phyloP scores from a whole-genome alignment of 1,140 invertebrate species.

The Drosophila subpulchrella region DNA sequence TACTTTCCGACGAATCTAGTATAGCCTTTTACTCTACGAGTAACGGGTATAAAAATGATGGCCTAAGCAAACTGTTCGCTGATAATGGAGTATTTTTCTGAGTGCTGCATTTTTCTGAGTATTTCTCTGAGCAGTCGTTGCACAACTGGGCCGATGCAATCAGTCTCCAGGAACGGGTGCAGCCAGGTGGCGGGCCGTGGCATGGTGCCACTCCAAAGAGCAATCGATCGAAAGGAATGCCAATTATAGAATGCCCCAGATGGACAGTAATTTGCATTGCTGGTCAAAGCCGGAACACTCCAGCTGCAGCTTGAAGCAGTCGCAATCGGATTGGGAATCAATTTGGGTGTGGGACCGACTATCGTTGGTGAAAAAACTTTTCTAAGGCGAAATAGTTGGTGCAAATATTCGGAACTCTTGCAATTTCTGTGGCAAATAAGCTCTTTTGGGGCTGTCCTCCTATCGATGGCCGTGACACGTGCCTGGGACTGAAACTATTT shows the following conservation, averaged over 20 bases:
- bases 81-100: background rate
- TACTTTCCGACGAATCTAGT: no score
- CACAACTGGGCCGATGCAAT: background rate
- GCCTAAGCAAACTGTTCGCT: no score
- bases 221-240: constrained; percentile 33
- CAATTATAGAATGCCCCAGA: constrained; percentile 28
- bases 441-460: background rate
- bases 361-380: background rate
- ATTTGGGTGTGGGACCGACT: background rate
- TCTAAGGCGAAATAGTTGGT: constrained; percentile 34
- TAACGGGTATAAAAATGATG: no score
- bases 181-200: background rate
- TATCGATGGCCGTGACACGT: constrained; percentile 2
- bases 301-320: background rate
- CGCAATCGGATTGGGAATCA: constrained; percentile 11
- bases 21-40: no score
- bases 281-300: constrained; percentile 2
- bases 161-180: background rate
- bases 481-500: constrained; percentile 23
- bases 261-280: constrained; percentile 26
- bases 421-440: constrained; percentile 23
- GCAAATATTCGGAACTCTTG: constrained; percentile 18
- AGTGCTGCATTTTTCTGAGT: no score
- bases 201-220: background rate
- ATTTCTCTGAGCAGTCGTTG: background rate